Base-by-base conservation (phyloP, 2,888 invertebrate genomes). In the Lamellibrachia satsuma region DNA sequence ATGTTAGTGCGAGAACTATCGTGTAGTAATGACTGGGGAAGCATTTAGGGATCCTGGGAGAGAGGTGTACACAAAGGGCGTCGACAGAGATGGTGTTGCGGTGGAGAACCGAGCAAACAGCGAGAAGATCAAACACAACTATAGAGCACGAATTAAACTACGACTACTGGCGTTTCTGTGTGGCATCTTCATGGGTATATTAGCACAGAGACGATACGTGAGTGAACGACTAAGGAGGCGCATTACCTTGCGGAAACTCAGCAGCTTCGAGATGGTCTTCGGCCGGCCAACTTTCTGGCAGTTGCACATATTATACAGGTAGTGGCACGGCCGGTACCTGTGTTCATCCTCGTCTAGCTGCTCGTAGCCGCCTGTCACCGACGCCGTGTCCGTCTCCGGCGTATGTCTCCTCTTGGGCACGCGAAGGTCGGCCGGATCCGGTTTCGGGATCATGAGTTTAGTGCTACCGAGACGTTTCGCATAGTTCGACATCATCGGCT, bases 281-380 rank as follows among this genome's bases (percentile, higher is more conserved):
- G 90, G 90, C 52, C 52, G 52, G 91, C 92, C 90, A 11, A 92
- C 92, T 15, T 92, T 39, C 90, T 90, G 52, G 90, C 92, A 92
- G 52, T 92, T 27, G 90, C 92, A 92, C 92, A 92, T 92, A 27
- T 51, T 51, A 52, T 92, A 92, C 51, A 92, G 92, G 90, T 90
- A 92, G n/a, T 60, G 90, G 92, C 57, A 90, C 91, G 92, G 52
- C 55, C 90, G 11, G 39, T 57, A 60, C 27, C 90, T 90, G 55
- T 52, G 27, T 39, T 92, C 90, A 1, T 11, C 4, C 90, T 90
- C 55, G 11, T 52, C 52, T 39, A 3, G 15, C 52, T 52, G 27
- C 52, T 90, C 90, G 6, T 27, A 7, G 90, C 57, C 57, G 55
- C 3, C 91, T 11, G 55, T 55, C 52, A 22, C 57, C 15, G 52